A percentile compares a stretch with the other conserved stretches of the same genome.
Conservation (phyloP, 2,113 vertebrate species). For the Suricata suricatta region DNA sequence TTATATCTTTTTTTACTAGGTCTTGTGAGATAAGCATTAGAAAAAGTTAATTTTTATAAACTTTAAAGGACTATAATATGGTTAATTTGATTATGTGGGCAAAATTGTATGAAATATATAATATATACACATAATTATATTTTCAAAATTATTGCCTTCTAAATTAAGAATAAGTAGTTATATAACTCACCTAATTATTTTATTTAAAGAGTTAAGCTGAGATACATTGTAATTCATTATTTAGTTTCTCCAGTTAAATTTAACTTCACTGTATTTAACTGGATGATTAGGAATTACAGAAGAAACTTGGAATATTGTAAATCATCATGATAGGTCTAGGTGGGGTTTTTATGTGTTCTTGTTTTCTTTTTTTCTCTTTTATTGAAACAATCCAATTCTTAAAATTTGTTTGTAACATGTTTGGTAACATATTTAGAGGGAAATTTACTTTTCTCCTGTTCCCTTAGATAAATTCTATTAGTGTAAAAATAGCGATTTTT, state of each 20-base stretch:
- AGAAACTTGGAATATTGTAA: neutral
- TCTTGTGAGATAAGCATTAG: neutral
- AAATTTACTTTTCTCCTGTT: neutral
- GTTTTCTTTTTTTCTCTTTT: neutral
- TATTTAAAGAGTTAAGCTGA: neutral
- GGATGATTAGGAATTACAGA: neutral
- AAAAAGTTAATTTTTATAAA: neutral
- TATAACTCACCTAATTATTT: neutral
- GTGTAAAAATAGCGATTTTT: neutral
- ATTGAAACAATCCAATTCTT: neutral
- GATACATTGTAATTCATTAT: neutral
- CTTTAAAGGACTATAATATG: neutral
- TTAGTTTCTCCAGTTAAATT: neutral
- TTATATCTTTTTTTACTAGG: neutral
- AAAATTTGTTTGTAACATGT: neutral
- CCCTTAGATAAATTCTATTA: neutral
- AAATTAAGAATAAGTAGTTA: neutral
- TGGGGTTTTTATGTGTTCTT: neutral
- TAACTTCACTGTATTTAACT: neutral
- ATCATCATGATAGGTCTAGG: neutral
- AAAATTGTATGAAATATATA: neutral
- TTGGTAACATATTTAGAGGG: neutral
- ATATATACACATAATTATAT: neutral
- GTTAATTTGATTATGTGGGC: neutral
- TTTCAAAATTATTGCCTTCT: neutral